Conservation (phyloP, 2,888 invertebrate species). For the Iphiclides podalirius region DNA sequence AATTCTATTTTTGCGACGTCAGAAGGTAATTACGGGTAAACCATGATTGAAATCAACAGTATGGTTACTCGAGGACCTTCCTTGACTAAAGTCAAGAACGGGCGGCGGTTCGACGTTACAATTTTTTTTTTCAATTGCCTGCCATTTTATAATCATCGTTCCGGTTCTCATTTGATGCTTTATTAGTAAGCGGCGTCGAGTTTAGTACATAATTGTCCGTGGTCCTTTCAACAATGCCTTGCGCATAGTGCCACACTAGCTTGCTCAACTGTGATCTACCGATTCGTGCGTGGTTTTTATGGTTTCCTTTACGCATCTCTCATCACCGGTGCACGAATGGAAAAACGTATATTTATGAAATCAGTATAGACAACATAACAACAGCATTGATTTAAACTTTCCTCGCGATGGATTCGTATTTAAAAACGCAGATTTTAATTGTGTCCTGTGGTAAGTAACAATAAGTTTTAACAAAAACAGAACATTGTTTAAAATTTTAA, state of each 20-base stretch:
- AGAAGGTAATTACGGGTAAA: no score
- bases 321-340: background rate
- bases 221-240: conserved; percentile 12
- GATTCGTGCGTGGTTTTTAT: background rate
- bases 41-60: no score
- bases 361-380: no score
- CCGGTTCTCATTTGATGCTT: conserved; percentile 10
- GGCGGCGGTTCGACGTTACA: background rate
- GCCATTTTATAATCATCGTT: conserved; percentile 1
- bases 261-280: background rate
- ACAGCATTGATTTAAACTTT: no score
- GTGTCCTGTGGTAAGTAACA: conserved; percentile 31
- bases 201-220: conserved; percentile 12
- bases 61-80: no score
- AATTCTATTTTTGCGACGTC: no score
- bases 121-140: conserved; percentile 1
- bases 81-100: background rate
- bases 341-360: no score
- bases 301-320: background rate
- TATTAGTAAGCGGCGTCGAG: conserved; percentile 8
- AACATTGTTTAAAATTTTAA: background rate
- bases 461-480: background rate
- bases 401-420: conserved; percentile 18
- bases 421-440: conserved; percentile 32
- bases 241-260: background rate